Evolutionary conservation across 2,113 vertebrate species (phyloP).

Genomic region (Empidonax traillii): DNA sequence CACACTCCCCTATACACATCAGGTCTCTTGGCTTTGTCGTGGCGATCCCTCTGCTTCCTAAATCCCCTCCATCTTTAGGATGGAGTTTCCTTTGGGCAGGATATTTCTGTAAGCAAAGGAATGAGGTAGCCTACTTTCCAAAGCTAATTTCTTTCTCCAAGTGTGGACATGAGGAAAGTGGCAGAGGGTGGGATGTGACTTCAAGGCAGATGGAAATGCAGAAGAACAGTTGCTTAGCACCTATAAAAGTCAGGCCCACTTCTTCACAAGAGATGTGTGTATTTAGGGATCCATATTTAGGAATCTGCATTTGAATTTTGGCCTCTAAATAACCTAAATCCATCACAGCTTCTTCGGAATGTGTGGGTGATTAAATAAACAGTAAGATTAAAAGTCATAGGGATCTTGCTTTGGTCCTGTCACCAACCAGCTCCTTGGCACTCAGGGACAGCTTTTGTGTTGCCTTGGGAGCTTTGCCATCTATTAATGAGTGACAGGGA

Average conservation of each 20-base stretch:
- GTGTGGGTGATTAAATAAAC: neutral
- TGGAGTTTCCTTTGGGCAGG: neutral
- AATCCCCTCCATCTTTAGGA: neutral
- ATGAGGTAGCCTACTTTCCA: neutral
- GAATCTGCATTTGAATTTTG: neutral
- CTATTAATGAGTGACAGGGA: neutral
- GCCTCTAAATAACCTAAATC: constrained; percentile 15
- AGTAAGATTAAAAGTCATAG: neutral
- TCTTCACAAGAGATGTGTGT: constrained; percentile 12
- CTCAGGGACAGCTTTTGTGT: neutral
- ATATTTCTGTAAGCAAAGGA: neutral
- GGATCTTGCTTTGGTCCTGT: neutral
- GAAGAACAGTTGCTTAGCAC: constrained; percentile 61
- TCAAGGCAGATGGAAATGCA: constrained; percentile 40
- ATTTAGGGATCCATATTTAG: constrained; percentile 12
- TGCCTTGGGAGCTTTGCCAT: neutral
- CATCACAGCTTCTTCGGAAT: neutral
- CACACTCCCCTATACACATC: neutral
- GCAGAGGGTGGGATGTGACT: constrained; percentile 50
- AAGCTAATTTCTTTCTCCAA: neutral
- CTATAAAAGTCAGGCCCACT: constrained; percentile 55
- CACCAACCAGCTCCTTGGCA: neutral
- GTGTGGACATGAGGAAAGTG: constrained; percentile 33
- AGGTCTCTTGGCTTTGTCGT: neutral
- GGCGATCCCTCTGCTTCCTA: no score